Conservation (phyloP, 1,140 invertebrate species). For the Zaprionus kolodkinae region DNA sequence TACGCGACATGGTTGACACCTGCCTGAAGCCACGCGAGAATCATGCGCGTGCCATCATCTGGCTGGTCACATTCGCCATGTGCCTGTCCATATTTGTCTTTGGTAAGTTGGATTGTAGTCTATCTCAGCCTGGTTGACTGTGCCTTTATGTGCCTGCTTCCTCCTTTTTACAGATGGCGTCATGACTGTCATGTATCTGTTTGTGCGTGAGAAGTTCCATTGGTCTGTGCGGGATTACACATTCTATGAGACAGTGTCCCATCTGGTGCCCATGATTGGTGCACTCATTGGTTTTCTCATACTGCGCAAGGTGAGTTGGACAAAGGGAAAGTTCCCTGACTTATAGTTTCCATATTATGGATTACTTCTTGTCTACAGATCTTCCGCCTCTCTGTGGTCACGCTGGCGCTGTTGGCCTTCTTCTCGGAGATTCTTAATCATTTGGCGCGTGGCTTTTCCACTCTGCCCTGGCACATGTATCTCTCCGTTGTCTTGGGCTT, state of each 20-base stretch:
- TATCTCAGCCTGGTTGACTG: neutral
- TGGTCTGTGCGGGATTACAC: constrained; percentile 88
- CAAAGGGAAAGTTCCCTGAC: neutral
- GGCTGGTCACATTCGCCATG: constrained; percentile 86
- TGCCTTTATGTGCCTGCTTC: neutral
- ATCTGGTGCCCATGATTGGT: constrained; percentile 85
- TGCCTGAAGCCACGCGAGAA: constrained; percentile 87
- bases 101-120: constrained; percentile 57
- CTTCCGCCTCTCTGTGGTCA: constrained; percentile 75
- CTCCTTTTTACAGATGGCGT: constrained; percentile 69
- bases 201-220: constrained; percentile 87
- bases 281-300: constrained; percentile 85
- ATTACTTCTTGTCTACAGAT: constrained; percentile 39
- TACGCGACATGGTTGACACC: constrained; percentile 87
- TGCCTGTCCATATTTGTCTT: constrained; percentile 86
- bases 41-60: constrained; percentile 86
- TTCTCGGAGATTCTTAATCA: constrained; percentile 84
- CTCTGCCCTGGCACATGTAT: constrained; percentile 88
- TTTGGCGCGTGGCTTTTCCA: constrained; percentile 85
- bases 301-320: constrained; percentile 84
- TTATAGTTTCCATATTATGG: neutral
- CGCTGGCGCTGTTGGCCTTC: constrained; percentile 70
- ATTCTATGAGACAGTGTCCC: constrained; percentile 85
- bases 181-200: constrained; percentile 87
- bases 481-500: constrained; percentile 84